Evolutionary conservation across 2,888 invertebrate genomes (phyloP).

Genomic region (Camptogramma bilineatum): DNA sequence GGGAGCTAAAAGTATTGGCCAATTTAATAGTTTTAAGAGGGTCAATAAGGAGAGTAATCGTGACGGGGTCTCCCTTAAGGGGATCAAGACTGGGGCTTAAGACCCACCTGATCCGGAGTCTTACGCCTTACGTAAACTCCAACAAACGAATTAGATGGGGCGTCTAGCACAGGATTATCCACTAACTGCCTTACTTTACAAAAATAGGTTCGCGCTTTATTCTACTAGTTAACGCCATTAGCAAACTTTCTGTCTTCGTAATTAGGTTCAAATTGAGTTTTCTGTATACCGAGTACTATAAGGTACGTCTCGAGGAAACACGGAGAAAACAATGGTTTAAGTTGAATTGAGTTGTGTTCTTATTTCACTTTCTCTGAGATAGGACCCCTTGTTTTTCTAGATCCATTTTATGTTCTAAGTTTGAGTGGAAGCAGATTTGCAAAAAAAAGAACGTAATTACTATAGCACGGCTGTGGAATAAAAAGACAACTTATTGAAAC

Average conservation of each 20-base stretch:
- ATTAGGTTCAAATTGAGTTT: constrained; percentile 39
- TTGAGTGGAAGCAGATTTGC: constrained; percentile 14
- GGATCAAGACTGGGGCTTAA: constrained; percentile 56
- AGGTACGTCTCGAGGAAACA: constrained; percentile 23
- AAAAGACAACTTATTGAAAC: not conserved
- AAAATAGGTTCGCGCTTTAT: constrained; percentile 53
- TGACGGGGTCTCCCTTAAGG: constrained; percentile 54
- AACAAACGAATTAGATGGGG: constrained; percentile 67
- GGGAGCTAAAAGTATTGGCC: constrained; percentile 31
- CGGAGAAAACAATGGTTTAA: constrained; percentile 33
- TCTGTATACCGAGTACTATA: constrained; percentile 15
- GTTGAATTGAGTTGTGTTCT: constrained; percentile 36
- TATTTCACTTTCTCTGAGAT: constrained; percentile 31
- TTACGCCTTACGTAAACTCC: constrained; percentile 59
- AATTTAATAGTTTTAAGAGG: constrained; percentile 49
- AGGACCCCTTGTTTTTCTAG: constrained; percentile 18
- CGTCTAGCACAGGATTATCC: constrained; percentile 65
- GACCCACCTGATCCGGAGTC: constrained; percentile 64
- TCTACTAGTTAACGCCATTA: constrained; percentile 41
- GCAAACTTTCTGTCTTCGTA: constrained; percentile 34
- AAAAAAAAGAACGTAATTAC: constrained; percentile 8
- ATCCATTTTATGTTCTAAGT: constrained; percentile 30
- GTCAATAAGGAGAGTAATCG: constrained; percentile 54
- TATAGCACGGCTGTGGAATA: not conserved
- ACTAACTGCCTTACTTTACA: constrained; percentile 59